Evolutionary conservation across 2,113 vertebrate genomes (phyloP), one percentile per base, ranked within the genome.

Genomic region (Sakesphorus luctuosus): DNA sequence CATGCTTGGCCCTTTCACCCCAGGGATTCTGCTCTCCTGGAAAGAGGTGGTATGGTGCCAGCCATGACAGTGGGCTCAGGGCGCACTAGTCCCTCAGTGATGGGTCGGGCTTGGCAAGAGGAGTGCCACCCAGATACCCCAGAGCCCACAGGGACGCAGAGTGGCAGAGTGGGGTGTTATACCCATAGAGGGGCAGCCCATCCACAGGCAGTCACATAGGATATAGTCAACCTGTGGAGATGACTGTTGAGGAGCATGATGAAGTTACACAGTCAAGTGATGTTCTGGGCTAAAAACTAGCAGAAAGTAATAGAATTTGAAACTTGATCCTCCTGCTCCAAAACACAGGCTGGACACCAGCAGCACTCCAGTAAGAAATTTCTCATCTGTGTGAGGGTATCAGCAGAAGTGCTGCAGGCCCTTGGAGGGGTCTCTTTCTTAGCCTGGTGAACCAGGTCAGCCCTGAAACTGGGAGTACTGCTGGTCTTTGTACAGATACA

Each of bases 1-100:
- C 0, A 0, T 68, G 71, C 44, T 79, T 68, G 25, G 7, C 19
- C 31, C 21, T 28, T 24, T n/a, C 8, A 4, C 23, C 21, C 21
- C 28, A 17, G 9, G 31, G 24, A 69, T 61, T 25, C 55, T 47
- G 20, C 66, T 67, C 38, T 59, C 36, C 24, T 55, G 35, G 24
- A 44, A 79, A 35, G 52, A 73, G 24, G 58, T 13, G 6, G 47
- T 5, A 2, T 8, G 35, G 11, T 33, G 21, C 29, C 3, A 7
- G 43, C 71, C 58, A 31, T 8, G 2, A 20, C 58, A 38, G 25
- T 13, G 44, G 40, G 43, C 55, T 85, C n/a, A 58, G 43, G 65
- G 13, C 20, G 56, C 38, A 53, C 9, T 25, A 14, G 17, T 53
- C n/a, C 58, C 38, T 55, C 25, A 50, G 35, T 43, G 33, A 59